Evolutionary conservation across 2,113 vertebrate species (phyloP).

Genomic region (Oenanthe melanoleuca): DNA sequence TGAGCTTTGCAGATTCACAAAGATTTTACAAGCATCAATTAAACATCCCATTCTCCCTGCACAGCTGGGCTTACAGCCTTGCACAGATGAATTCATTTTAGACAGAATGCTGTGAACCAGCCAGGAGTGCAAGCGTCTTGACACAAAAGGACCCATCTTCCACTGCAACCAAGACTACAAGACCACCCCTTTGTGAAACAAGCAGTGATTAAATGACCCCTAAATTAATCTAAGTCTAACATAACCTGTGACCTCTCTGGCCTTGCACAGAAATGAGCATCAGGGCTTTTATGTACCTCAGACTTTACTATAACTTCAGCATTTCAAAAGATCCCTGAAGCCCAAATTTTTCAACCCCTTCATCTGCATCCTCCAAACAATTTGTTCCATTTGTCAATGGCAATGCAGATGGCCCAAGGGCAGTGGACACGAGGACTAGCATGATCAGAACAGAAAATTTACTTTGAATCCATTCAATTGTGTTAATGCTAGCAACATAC

Average conservation of each 20-base stretch:
- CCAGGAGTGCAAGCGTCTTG: neutral
- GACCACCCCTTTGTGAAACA: neutral
- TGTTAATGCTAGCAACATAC: neutral
- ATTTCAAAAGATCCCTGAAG: neutral
- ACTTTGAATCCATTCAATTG: neutral
- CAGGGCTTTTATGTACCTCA: neutral
- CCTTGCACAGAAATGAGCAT: neutral
- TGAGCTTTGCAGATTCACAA: neutral
- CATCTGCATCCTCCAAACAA: neutral
- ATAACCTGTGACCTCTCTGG: neutral
- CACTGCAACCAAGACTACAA: neutral
- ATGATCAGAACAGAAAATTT: neutral
- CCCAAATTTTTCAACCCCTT: neutral
- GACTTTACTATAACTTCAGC: neutral
- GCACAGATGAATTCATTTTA: neutral
- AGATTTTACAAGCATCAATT: neutral
- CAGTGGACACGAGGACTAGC: neutral
- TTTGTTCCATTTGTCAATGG: neutral
- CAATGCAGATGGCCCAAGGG: neutral
- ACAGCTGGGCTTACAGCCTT: neutral
- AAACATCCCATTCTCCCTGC: neutral
- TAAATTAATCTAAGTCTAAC: neutral
- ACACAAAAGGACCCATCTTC: neutral
- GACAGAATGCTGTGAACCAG: neutral
- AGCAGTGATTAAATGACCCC: neutral